phyloP scores from a whole-genome alignment of 2,113 vertebrate species.

The Hippoglossus stenolepis region DNA sequence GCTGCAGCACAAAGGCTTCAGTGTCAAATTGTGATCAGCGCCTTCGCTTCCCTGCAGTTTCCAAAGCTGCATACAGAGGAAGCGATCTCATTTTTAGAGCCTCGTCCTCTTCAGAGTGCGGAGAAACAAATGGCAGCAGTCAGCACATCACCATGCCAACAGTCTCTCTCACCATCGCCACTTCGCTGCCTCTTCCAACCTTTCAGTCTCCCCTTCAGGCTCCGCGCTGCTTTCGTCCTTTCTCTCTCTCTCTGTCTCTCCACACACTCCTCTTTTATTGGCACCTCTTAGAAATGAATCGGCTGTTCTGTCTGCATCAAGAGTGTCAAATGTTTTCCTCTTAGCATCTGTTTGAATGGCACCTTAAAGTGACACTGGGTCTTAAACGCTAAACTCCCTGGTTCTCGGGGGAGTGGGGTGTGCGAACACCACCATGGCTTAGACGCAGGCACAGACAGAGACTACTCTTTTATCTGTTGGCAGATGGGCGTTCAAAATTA shows the following conservation, averaged over 20 bases:
- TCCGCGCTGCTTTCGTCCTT: slow-evolving; percentile 10
- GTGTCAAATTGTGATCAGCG: background rate
- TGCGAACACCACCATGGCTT: slow-evolving; percentile 11
- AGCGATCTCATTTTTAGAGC: slow-evolving; percentile 7
- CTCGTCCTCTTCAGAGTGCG: slow-evolving; percentile 14
- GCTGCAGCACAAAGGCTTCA: background rate
- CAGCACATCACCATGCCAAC: slow-evolving; percentile 63
- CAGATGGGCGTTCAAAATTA: no score
- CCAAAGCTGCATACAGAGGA: background rate
- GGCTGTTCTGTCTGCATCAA: background rate
- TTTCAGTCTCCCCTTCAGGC: slow-evolving; percentile 6
- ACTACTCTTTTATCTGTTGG: no score
- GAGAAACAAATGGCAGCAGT: slow-evolving; percentile 31
- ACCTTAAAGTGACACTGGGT: slow-evolving; percentile 6
- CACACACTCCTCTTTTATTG: slow-evolving; percentile 5
- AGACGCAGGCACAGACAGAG: background rate
- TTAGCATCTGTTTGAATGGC: background rate
- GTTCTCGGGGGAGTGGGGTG: background rate
- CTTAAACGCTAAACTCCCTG: slow-evolving; percentile 1
- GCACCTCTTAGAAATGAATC: slow-evolving; percentile 11
- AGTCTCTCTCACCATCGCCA: slow-evolving; percentile 23
- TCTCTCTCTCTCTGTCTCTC: background rate
- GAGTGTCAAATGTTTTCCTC: background rate
- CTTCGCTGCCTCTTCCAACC: slow-evolving; percentile 19
- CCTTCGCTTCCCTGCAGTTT: background rate